A percentile compares a stretch with the other conserved stretches of the same genome.
These are phyloP conservation scores for Apotomis capreana DNA, from an alignment of 2,888 invertebrate species.

Conservation along the genomic window DNA sequence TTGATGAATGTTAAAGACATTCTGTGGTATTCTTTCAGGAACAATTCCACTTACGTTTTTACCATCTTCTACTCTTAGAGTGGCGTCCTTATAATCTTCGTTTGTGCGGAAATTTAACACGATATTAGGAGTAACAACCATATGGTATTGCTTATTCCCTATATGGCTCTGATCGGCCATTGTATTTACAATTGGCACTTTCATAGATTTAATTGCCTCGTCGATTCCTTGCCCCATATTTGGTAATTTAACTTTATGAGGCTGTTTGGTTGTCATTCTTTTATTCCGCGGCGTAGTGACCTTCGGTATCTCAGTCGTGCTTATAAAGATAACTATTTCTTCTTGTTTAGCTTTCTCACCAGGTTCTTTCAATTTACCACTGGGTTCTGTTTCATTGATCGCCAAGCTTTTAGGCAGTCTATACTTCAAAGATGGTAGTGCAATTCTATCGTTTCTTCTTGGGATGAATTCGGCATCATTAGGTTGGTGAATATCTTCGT, in stretches of 20 bases:
- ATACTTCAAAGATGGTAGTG: conserved; percentile 72
- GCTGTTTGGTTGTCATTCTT: conserved; percentile 53
- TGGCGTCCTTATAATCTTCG: conserved; percentile 70
- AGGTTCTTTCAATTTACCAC: conserved; percentile 29
- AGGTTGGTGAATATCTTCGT: conserved; percentile 62
- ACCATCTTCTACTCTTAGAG: conserved; percentile 66
- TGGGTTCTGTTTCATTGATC: conserved; percentile 51
- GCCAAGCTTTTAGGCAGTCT: conserved; percentile 69
- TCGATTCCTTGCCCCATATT: conserved; percentile 49
- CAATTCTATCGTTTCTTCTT: conserved; percentile 74
- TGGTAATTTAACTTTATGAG: conserved; percentile 53
- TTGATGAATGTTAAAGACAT: conserved; percentile 77
- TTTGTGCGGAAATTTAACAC: conserved; percentile 76
- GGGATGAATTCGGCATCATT: conserved; percentile 70
- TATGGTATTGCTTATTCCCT: conserved; percentile 76
- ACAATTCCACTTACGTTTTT: conserved; percentile 54
- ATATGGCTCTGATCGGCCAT: conserved; percentile 78
- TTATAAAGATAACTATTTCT: conserved; percentile 67
- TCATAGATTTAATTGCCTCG: conserved; percentile 46
- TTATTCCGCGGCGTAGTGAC: conserved; percentile 62
- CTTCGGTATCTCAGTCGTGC: conserved; percentile 57
- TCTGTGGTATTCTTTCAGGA: conserved; percentile 57
- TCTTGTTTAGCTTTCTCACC: conserved; percentile 54
- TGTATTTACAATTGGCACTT: conserved; percentile 62
- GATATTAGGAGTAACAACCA: conserved; percentile 76